Conservation (phyloP, 2,797 vertebrate species). For the Melanotaenia boesemani region DNA sequence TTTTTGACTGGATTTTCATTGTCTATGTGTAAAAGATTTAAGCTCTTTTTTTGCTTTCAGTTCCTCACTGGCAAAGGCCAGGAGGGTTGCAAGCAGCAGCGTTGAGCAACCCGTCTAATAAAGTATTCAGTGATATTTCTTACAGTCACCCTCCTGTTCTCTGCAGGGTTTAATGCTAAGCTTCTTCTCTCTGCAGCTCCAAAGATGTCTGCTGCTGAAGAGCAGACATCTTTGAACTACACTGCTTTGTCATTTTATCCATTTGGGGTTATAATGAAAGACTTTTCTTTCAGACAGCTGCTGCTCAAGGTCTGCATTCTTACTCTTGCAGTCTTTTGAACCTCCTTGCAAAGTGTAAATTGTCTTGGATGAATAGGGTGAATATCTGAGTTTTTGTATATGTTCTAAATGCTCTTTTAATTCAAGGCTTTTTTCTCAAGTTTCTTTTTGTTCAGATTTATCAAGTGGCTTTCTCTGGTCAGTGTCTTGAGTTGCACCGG, state of each 20-base stretch:
- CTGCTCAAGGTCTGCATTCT: slow-evolving; percentile 12
- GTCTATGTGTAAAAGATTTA: not conserved
- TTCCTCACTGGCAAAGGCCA: not conserved
- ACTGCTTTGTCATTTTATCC: slow-evolving; percentile 19
- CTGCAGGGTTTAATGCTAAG: slow-evolving; percentile 5
- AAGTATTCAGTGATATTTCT: slow-evolving; percentile 16
- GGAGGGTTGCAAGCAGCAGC: not conserved
- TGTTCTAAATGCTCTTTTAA: slow-evolving; percentile 12
- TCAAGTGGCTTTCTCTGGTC: not conserved
- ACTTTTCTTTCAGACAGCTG: slow-evolving; percentile 8
- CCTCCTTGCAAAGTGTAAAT: not conserved
- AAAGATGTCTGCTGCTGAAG: slow-evolving; percentile 1
- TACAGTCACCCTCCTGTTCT: not conserved
- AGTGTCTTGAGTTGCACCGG: not conserved
- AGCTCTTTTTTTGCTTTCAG: not conserved
- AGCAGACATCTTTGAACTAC: slow-evolving; percentile 13
- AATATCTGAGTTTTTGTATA: not conserved
- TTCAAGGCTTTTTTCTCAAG: not conserved
- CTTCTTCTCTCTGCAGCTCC: slow-evolving; percentile 14
- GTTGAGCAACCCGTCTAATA: not conserved
- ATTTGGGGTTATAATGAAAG: slow-evolving; percentile 15
- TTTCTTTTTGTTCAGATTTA: not conserved
- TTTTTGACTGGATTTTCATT: not conserved
- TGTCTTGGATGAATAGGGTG: not conserved
- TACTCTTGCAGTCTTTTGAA: slow-evolving; percentile 17